Evolutionary conservation across 2,888 invertebrate genomes (phyloP).

Genomic region (Pterostichus madidus): DNA sequence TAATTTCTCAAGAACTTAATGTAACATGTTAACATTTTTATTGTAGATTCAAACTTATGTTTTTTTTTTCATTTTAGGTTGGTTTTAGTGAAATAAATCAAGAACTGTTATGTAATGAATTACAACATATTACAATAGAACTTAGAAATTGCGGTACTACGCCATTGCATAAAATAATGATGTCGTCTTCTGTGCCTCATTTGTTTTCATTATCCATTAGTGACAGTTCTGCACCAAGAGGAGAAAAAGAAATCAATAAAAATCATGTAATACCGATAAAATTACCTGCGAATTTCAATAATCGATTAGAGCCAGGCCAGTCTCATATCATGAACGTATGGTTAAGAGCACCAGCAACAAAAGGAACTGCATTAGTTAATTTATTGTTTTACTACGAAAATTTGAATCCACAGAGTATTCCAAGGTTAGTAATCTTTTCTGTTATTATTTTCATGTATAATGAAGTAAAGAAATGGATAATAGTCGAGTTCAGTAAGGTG

Average conservation of each 20-base stretch:
- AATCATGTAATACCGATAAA: constrained; percentile 77
- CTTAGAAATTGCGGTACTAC: constrained; percentile 85
- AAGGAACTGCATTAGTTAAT: constrained; percentile 83
- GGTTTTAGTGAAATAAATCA: constrained; percentile 84
- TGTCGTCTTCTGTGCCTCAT: constrained; percentile 86
- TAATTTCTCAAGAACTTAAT: constrained; percentile 46
- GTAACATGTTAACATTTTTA: background rate
- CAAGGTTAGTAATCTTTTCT: constrained; percentile 72
- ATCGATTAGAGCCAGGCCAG: constrained; percentile 79
- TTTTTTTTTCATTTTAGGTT: constrained; percentile 79
- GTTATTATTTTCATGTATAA: constrained; percentile 21
- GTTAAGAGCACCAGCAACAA: constrained; percentile 84
- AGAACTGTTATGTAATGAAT: constrained; percentile 87
- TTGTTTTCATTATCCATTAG: constrained; percentile 75
- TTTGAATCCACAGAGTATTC: constrained; percentile 72
- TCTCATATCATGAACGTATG: constrained; percentile 81
- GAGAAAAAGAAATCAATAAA: constrained; percentile 75
- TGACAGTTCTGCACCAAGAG: constrained; percentile 68
- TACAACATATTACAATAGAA: constrained; percentile 84
- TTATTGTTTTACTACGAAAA: constrained; percentile 88
- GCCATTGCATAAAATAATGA: constrained; percentile 81
- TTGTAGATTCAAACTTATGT: constrained; percentile 41
- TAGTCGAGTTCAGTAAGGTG: too few species aligned
- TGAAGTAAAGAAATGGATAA: too few species aligned
- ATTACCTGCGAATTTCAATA: constrained; percentile 73